Evolutionary conservation across 1,140 invertebrate species (phyloP).

Genomic region (Leptopilina boulardi): DNA sequence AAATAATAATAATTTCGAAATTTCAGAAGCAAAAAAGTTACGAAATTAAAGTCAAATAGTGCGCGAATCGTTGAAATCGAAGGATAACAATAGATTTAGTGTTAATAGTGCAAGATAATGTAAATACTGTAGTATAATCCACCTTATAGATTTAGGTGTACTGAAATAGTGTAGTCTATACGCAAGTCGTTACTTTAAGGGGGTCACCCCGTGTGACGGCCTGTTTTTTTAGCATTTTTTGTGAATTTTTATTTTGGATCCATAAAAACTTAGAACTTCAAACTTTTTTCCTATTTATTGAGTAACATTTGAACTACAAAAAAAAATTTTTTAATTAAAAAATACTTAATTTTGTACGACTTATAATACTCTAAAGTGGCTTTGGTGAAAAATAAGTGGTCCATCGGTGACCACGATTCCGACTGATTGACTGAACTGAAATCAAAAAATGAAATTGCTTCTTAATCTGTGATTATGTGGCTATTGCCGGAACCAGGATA

Average conservation of each 20-base stretch:
- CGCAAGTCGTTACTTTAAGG: too few species aligned
- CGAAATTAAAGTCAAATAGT: too few species aligned
- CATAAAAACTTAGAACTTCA: not conserved
- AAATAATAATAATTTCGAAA: too few species aligned
- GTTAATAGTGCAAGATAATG: too few species aligned
- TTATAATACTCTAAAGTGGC: not conserved
- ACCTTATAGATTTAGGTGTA: too few species aligned
- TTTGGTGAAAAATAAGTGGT: not conserved
- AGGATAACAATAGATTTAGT: too few species aligned
- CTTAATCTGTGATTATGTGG: not conserved
- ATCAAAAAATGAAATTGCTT: not conserved
- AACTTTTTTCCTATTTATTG: not conserved
- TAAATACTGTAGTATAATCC: too few species aligned
- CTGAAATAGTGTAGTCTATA: too few species aligned
- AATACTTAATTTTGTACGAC: not conserved
- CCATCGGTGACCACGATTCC: not conserved
- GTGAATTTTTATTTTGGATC: not conserved
- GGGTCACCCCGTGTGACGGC: not conserved
- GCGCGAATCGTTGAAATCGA: too few species aligned
- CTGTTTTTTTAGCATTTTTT: not conserved
- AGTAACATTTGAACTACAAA: not conserved
- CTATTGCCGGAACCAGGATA: not conserved
- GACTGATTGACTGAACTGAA: too few species aligned
- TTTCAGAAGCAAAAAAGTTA: too few species aligned
- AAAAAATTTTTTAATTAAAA: not conserved